Evolutionary conservation across 1,140 invertebrate species (phyloP).

Genomic region (Drosophila parabipectinata): DNA sequence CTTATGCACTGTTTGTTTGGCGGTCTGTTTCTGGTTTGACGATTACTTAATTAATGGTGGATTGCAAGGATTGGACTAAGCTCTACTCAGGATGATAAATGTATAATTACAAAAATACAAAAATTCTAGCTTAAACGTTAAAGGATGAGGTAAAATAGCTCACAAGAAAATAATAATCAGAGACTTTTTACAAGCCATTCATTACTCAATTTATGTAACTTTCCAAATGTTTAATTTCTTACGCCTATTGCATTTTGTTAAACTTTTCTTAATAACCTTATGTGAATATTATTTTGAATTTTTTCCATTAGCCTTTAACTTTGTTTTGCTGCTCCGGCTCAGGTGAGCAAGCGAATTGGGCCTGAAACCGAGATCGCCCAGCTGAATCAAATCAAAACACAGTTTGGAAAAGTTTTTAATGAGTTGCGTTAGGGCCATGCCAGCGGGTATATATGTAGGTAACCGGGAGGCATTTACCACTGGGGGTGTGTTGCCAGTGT

Average conservation of each 20-base stretch:
- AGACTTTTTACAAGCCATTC: no score
- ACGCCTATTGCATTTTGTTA: no score
- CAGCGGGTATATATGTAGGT: constrained; percentile 8
- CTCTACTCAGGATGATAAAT: constrained; percentile 12
- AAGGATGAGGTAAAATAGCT: no score
- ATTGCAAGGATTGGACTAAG: background rate
- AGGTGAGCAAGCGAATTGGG: constrained; percentile 13
- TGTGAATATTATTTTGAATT: constrained; percentile 28
- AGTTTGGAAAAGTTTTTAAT: constrained; percentile 75
- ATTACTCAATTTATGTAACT: no score
- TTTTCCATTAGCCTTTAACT: background rate
- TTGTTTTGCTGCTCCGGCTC: background rate
- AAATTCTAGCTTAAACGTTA: no score
- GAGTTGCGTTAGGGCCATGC: constrained; percentile 55
- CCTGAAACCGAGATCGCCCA: constrained; percentile 19
- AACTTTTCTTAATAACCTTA: background rate
- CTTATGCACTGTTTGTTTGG: constrained; percentile 35
- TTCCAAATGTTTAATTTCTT: no score
- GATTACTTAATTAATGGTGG: constrained; percentile 69
- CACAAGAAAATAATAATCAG: no score
- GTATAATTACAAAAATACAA: background rate
- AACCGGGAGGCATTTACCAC: constrained; percentile 19
- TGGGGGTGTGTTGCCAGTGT: background rate
- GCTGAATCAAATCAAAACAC: constrained; percentile 60
- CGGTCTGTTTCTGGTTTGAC: constrained; percentile 16